Evolutionary conservation across 2,113 vertebrate species (phyloP), one percentile per base, ranked within the genome.

Genomic region (Alces alces): DNA sequence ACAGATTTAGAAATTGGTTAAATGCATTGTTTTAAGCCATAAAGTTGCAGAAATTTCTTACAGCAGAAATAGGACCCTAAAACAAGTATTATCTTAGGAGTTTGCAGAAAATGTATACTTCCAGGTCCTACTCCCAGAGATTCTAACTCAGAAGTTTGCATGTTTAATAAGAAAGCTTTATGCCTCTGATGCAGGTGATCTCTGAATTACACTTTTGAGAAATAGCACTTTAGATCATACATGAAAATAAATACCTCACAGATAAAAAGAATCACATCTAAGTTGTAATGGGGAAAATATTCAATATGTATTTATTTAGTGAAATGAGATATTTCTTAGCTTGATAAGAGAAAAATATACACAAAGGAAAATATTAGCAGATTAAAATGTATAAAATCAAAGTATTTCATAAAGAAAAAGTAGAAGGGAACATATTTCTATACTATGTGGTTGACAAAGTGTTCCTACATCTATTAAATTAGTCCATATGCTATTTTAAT

Each of bases 401-500:
- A 89, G 92, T 92, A 83, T 92, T 96, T 78, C 64, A 79, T 50
- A 85, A 84, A 87, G 36, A 83, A 94, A 96, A 86, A 43, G 52
- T 16, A 87, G 17, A 80, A 94, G 36, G 6, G 23, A 28, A 94
- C 55, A 55, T 39, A 43, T 36, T 57, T 94, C 54, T 91, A 45
- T 58, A 64, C 43, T 33, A 82, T 91, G 66, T 70, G 23, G 47
- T 87, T 47, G n/a, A 64, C n/a, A 83, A 94, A 87, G 84, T 91
- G 2, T 87, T 87, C 23, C 73, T 91, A 52, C n/a, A 86, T 94
- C 19, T 84, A 55, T 89, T 90, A 27, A 61, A 64, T 73, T 89
- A 89, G 76, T 66, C 64, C 33, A 79, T 73, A 43, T 54, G 76
- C 30, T 93, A 55, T 93, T 93, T 84, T 84, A 86, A 57, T 66